Base-by-base conservation (phyloP, 2,888 invertebrate genomes). In the Suillia variegata region DNA sequence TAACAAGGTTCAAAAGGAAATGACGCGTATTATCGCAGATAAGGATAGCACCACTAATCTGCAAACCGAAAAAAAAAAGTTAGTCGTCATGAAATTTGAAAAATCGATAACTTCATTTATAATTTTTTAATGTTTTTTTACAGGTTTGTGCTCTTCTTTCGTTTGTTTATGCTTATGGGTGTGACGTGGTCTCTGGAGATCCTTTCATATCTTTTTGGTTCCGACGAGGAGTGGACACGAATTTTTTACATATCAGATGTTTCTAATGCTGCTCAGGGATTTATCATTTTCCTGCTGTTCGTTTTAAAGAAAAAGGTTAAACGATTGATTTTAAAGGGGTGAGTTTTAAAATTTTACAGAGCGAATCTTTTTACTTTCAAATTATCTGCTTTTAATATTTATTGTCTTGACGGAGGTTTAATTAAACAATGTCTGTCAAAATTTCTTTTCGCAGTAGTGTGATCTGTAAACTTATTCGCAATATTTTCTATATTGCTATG, bases 91-190 rank as follows among this genome's bases (percentile, higher is more conserved):
- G 13, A 49, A 17, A 24, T 22, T 22, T 22, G n/a, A n/a, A n/a
- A n/a, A 20, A 15, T 20, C 33, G 21, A 1, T 5, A 48, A 8
- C 22, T 20, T 26, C 18, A 2, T 34, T 20, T 34, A 2, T 24
- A 42, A 13, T 6, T 50, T 2, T 5, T 12, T n/a, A 26, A n/a
- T 2, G 56, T 21, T 18, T n/a, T 2, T 26, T 12, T 54, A 34
- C 20, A 93, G 93, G 81, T 92, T 90, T 77, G 88, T 87, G 24
- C 83, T 93, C 2, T 93, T 93, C 77, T 73, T 93, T 69, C 92
- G 93, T 74, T 82, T 94, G 34, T 90, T 94, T 76, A 84, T 93
- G 68, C 91, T 93, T 22, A 93, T 93, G 92, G 94, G 93, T 0
- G 88, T 92, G 17, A 93, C 91, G 74, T 94, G 93, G 94, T 85